phyloP scores from a whole-genome alignment of 2,888 invertebrate species.

The Cyclophora albipunctata region DNA sequence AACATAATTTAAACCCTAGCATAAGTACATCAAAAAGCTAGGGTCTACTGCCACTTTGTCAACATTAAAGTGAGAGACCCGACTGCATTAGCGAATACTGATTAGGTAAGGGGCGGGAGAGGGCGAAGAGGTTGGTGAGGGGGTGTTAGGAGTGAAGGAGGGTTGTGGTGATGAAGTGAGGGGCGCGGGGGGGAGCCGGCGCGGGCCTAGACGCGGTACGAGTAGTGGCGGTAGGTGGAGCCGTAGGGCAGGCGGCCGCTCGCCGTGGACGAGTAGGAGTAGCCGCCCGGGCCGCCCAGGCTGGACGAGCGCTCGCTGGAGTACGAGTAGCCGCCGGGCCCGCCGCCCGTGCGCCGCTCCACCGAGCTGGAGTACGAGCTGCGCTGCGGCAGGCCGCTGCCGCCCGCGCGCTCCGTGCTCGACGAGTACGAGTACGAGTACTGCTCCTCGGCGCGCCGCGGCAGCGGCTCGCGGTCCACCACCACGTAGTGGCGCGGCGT shows the following conservation, averaged over 20 bases:
- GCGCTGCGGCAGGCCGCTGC: conserved; percentile 74
- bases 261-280: conserved; percentile 86
- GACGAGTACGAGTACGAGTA: conserved; percentile 89
- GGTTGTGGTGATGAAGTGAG: conserved; percentile 23
- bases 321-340: conserved; percentile 86
- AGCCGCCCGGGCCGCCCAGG: conserved; percentile 86
- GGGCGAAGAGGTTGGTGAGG: conserved; percentile 21
- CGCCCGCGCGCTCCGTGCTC: conserved; percentile 70
- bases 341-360: conserved; percentile 81
- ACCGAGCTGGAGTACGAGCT: conserved; percentile 79
- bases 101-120: conserved; percentile 37
- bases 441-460: conserved; percentile 84
- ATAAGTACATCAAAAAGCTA: conserved; percentile 44
- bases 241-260: conserved; percentile 89
- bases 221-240: conserved; percentile 88
- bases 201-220: conserved; percentile 85
- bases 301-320: conserved; percentile 83
- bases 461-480: conserved; percentile 84
- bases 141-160: conserved; percentile 24
- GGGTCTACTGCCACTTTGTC: conserved; percentile 58
- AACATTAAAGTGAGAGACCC: conserved; percentile 60
- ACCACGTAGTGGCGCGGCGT: conserved; percentile 92
- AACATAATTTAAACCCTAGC: conserved; percentile 40
- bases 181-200: conserved; percentile 34
- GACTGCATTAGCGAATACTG: conserved; percentile 69